A percentile compares a stretch with the other conserved stretches of the same genome.
Evolutionary conservation across 2,797 vertebrate species (phyloP).

Genomic region (Fistularia commersonii): DNA sequence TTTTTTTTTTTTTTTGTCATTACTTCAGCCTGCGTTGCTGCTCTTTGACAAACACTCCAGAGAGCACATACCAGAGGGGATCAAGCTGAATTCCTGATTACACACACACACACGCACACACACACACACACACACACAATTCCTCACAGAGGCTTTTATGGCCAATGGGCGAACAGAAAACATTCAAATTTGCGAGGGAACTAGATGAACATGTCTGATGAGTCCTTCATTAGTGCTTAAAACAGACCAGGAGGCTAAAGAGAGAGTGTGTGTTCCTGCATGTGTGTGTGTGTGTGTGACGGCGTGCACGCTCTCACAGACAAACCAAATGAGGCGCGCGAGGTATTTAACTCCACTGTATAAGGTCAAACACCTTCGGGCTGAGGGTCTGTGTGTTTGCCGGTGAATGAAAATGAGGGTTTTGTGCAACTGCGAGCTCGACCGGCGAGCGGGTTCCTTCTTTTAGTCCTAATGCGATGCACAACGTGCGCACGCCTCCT

Average conservation of each 20-base stretch:
- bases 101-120: constrained; percentile 41
- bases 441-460: constrained; percentile 36
- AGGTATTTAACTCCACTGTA: constrained; percentile 74
- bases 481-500: constrained; percentile 42
- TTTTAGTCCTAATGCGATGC: constrained; percentile 51
- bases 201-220: constrained; percentile 69
- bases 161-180: constrained; percentile 51
- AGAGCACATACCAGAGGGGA: constrained; percentile 75
- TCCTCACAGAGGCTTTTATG: constrained; percentile 48
- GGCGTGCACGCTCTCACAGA: constrained; percentile 30
- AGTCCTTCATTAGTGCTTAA: constrained; percentile 70
- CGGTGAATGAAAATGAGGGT: constrained; percentile 58
- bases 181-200: constrained; percentile 61
- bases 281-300: constrained; percentile 15
- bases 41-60: constrained; percentile 70
- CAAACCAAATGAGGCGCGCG: constrained; percentile 63
- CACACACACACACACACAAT: constrained; percentile 31
- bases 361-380: constrained; percentile 73
- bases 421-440: constrained; percentile 55
- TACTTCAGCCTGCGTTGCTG: constrained; percentile 57
- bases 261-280: constrained; percentile 1
- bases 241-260: constrained; percentile 50
- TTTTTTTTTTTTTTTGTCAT: constrained; percentile 42
- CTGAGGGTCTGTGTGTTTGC: constrained; percentile 57
- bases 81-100: constrained; percentile 65